These are phyloP conservation scores for Danio choprae DNA, from an alignment of 2,797 vertebrate genomes.

Conservation along the genomic window DNA sequence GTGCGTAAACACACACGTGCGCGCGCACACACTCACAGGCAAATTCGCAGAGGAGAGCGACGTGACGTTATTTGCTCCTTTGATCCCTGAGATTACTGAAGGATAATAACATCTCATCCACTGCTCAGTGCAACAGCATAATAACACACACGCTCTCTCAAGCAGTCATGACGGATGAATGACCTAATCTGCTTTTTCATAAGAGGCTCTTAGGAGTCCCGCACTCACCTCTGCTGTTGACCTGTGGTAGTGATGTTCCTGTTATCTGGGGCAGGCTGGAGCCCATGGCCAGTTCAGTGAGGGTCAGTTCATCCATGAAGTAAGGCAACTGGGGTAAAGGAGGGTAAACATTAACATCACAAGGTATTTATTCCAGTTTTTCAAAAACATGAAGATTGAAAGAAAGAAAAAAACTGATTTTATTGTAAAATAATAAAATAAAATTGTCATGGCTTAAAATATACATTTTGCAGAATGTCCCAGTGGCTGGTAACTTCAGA, in stretches of 20 bases:
- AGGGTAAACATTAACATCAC: not conserved
- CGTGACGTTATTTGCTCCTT: conserved; percentile 9
- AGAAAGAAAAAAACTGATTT: not conserved
- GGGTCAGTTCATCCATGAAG: conserved; percentile 89
- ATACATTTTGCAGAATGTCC: too few species aligned
- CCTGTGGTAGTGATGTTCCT: conserved; percentile 77
- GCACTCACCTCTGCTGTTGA: conserved; percentile 81
- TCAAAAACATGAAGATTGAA: not conserved
- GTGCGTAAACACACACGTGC: conserved; percentile 28
- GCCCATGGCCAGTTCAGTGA: conserved; percentile 91
- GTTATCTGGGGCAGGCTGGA: conserved; percentile 82
- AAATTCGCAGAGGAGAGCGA: not conserved
- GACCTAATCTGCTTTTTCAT: conserved; percentile 42
- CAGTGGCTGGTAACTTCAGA: too few species aligned
- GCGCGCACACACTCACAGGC: not conserved
- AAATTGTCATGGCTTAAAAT: too few species aligned
- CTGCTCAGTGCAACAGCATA: conserved; percentile 55
- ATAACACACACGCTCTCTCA: conserved; percentile 53
- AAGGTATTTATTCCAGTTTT: not conserved
- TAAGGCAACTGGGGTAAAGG: conserved; percentile 81
- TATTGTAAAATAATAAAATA: too few species aligned
- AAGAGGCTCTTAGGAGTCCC: conserved; percentile 26
- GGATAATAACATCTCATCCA: conserved; percentile 69
- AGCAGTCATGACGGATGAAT: conserved; percentile 42
- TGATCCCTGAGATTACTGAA: conserved; percentile 65